Percentiles rank a stretch among this genome's conserved stretches.
Conservation (phyloP, 2,888 invertebrate genomes). For the Tridacna gigas region DNA sequence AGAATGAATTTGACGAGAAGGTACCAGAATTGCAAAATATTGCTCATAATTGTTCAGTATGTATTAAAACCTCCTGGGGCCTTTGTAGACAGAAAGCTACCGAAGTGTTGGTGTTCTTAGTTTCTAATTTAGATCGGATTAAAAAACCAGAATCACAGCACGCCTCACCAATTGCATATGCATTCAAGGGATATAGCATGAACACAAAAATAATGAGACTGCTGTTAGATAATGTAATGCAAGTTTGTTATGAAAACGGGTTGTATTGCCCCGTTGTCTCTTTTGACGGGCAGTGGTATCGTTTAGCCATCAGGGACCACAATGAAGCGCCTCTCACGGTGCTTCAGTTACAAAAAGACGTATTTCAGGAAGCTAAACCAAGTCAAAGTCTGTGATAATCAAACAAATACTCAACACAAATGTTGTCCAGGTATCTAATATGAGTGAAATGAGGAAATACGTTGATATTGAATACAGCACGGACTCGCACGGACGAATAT, state of each 20-base stretch:
- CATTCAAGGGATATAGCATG: conserved; percentile 59
- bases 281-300: conserved; percentile 44
- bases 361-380: not conserved
- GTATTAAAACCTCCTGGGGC: too few relatives aligned
- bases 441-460: not conserved
- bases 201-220: not conserved
- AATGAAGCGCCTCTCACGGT: conserved; percentile 14
- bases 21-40: too few relatives aligned
- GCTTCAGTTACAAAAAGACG: conserved; percentile 34
- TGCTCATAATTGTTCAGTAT: too few relatives aligned
- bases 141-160: conserved; percentile 14
- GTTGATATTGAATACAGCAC: not conserved
- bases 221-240: not conserved
- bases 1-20: too few relatives aligned
- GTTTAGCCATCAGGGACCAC: conserved; percentile 1
- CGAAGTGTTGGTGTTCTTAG: conserved; percentile 49
- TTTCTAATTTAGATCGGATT: conserved; percentile 47
- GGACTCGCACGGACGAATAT: not conserved
- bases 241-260: not conserved
- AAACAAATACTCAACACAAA: not conserved
- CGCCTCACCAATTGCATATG: conserved; percentile 49
- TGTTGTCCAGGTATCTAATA: too few relatives aligned
- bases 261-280: conserved; percentile 13
- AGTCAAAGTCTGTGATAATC: not conserved
- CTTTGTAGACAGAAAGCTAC: conserved; percentile 37